Evolutionary conservation across 2,888 invertebrate genomes (phyloP), one percentile per base, ranked within the genome.

Genomic region (Globia sparganii): DNA sequence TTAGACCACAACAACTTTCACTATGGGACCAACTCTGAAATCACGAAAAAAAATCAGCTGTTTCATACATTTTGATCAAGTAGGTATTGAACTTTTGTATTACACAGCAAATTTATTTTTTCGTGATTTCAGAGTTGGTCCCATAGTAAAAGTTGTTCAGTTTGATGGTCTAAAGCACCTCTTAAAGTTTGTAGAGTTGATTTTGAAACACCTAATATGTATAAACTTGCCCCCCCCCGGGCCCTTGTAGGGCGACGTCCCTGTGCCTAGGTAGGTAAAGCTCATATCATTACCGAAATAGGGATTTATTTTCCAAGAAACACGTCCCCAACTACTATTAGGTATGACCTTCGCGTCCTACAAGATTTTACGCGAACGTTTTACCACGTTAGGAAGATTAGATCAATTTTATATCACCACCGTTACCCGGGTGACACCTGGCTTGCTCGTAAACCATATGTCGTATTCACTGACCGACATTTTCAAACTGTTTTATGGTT

Each of bases 381-480:
- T 78, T 77, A 68, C 72, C 75, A 78, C 67, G 82, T 87, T 87
- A 84, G 83, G 77, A 73, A 88, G 87, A 88, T 88, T 87, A 88
- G 88, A 88, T 88, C 88, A 88, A 86, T 87, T 88, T 88, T 88
- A 88, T 87, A 85, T 88, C 75, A 73, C 77, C 75, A 31, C 79
- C 83, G 87, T 86, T 86, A 88, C 86, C 85, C 77, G 69, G 37
- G 80, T 78, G 77, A 61, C 88, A 88, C 88, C 88, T 88, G 88
- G 61, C 68, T 28, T 21, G 78, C 72, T 88, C 88, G 86, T 88
- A 88, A 88, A 91, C 85, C 76, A 82, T 77, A 84, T 83, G 84
- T 81, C 90, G 90, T 87, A 88, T 89, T 86, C 86, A 90, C 89
- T 92, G 92, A 90, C 92, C 92, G 91, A 90, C 90, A 89, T 90